A percentile compares a stretch with the other conserved stretches of the same genome.
phyloP scores from a whole-genome alignment of 2,797 vertebrate species.

The Chloroceryle amazona region DNA sequence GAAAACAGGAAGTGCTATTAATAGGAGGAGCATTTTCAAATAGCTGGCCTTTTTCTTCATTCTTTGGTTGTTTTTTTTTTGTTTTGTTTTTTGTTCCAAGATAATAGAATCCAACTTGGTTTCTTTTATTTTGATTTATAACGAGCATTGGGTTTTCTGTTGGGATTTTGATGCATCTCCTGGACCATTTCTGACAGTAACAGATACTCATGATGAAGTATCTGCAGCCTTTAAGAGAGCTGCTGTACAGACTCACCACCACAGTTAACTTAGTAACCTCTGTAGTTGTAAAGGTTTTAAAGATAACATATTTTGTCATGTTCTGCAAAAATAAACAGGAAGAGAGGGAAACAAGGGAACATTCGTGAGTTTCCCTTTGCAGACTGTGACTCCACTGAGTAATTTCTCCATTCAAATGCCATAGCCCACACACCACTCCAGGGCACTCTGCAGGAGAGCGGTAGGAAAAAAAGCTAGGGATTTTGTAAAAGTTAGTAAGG shows the following conservation, averaged over 20 bases:
- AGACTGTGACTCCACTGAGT: background rate
- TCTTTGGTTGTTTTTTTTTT: background rate
- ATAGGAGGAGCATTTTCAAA: background rate
- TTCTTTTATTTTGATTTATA: background rate
- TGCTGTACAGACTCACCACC: background rate
- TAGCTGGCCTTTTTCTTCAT: background rate
- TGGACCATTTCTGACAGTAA: background rate
- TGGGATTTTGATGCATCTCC: background rate
- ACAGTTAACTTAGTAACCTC: background rate
- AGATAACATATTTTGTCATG: background rate
- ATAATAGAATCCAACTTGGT: background rate
- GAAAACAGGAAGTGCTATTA: constrained; percentile 44
- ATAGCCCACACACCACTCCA: background rate
- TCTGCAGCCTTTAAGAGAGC: background rate
- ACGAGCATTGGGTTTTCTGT: background rate
- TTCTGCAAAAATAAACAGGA: background rate
- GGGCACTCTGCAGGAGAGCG: background rate
- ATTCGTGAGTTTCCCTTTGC: background rate
- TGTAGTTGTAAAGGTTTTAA: background rate
- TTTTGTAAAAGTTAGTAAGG: background rate
- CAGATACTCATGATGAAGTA: background rate
- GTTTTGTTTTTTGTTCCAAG: background rate
- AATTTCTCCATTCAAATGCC: background rate
- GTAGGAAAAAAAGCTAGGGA: background rate
- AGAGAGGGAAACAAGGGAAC: background rate